phyloP scores from a whole-genome alignment of 2,888 invertebrate genomes.

The Gryllus longicercus region DNA sequence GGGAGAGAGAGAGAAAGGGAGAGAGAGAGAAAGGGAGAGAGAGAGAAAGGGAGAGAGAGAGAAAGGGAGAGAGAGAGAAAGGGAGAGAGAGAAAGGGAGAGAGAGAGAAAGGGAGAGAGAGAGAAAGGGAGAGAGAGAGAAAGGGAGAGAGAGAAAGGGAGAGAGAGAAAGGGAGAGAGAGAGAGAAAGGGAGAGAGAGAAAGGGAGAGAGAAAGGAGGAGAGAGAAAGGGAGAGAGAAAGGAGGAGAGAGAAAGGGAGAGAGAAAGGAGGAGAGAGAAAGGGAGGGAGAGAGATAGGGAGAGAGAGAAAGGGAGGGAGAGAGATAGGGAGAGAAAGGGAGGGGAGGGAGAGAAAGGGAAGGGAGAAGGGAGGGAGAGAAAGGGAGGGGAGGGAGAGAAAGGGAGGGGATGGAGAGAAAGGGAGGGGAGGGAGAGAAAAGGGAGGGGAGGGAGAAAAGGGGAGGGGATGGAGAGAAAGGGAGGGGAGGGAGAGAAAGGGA shows the following conservation, averaged over 20 bases:
- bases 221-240: not conserved
- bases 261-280: not conserved
- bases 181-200: not conserved
- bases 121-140: not conserved
- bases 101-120: too few species aligned
- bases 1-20: not conserved
- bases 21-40: not conserved
- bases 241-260: not conserved
- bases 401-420: not conserved
- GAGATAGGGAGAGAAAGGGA: not conserved
- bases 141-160: not conserved
- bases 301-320: not conserved
- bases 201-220: not conserved
- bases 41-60: not conserved
- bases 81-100: not conserved
- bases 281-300: not conserved
- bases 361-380: not conserved
- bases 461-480: not conserved
- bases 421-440: not conserved
- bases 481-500: not conserved
- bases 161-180: not conserved
- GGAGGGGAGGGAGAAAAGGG: not conserved
- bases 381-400: not conserved
- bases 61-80: not conserved
- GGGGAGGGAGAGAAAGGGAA: not conserved